Conservation (phyloP, 2,888 invertebrate genomes). For the Euclidia mi region DNA sequence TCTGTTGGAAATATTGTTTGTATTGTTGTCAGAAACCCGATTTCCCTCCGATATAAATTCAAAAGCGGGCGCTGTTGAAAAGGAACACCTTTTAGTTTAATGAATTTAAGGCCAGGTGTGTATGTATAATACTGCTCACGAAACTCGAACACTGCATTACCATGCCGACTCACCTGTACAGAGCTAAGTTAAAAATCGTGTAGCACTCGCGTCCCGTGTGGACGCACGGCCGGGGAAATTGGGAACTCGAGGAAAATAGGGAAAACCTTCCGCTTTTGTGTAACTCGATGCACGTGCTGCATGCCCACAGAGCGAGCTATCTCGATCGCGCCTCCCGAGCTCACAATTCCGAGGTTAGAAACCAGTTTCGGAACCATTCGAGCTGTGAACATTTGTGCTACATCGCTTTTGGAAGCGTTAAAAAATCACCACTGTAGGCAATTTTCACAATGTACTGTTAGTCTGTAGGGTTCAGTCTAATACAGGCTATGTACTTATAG, state of each 20-base stretch:
- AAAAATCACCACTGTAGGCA: constrained; percentile 49
- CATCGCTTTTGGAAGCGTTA: constrained; percentile 59
- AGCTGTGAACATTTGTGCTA: constrained; percentile 55
- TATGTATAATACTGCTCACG: constrained; percentile 50
- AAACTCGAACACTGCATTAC: constrained; percentile 73
- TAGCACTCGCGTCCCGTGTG: constrained; percentile 75
- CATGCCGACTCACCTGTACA: constrained; percentile 73
- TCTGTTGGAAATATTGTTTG: constrained; percentile 23
- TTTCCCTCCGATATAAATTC: constrained; percentile 21
- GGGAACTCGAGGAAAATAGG: constrained; percentile 70
- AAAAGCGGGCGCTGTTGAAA: constrained; percentile 12
- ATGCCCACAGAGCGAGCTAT: constrained; percentile 59
- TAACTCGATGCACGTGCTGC: constrained; percentile 69
- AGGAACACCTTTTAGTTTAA: constrained; percentile 48
- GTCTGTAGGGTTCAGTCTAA: constrained; percentile 58
- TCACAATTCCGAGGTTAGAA: constrained; percentile 58
- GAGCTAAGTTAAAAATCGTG: constrained; percentile 86
- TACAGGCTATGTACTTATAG: constrained; percentile 50
- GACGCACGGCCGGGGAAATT: constrained; percentile 68
- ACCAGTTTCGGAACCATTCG: constrained; percentile 41
- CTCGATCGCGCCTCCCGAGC: constrained; percentile 64
- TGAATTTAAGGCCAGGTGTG: constrained; percentile 52
- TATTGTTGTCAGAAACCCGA: constrained; percentile 12
- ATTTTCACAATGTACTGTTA: constrained; percentile 60
- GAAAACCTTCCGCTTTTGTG: constrained; percentile 72